phyloP scores from a whole-genome alignment of 2,797 vertebrate species.

The Anabacerthia variegaticeps region DNA sequence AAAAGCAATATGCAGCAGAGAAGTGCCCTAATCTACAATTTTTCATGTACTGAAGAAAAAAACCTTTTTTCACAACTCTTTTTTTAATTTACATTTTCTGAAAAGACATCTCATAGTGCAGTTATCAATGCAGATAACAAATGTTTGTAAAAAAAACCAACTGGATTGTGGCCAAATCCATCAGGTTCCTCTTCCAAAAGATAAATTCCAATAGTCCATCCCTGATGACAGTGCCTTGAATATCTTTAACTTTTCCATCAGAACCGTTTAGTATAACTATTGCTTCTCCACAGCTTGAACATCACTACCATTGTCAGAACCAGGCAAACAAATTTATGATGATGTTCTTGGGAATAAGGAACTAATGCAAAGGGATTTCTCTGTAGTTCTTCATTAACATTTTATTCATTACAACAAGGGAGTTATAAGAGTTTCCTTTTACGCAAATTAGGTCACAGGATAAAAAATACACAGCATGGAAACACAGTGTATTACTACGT shows the following conservation, averaged over 20 bases:
- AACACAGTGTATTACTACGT: slow-evolving; percentile 76
- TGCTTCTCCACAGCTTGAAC: slow-evolving; percentile 70
- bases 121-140: slow-evolving; percentile 65
- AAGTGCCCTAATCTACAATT: background rate
- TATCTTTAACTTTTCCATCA: slow-evolving; percentile 79
- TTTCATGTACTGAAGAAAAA: background rate
- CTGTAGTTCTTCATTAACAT: slow-evolving; percentile 83
- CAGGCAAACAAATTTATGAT: slow-evolving; percentile 82
- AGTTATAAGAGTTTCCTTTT: slow-evolving; percentile 84
- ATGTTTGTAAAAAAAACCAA: background rate
- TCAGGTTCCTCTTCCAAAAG: slow-evolving; percentile 63
- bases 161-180: slow-evolving; percentile 55
- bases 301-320: slow-evolving; percentile 78
- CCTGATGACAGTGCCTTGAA: slow-evolving; percentile 74
- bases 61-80: background rate
- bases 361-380: slow-evolving; percentile 81
- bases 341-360: slow-evolving; percentile 82
- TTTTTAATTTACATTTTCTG: slow-evolving; percentile 51
- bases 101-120: slow-evolving; percentile 31
- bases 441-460: slow-evolving; percentile 82
- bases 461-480: slow-evolving; percentile 78
- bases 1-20: background rate
- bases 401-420: slow-evolving; percentile 81
- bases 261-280: slow-evolving; percentile 74
- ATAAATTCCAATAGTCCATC: slow-evolving; percentile 68